Evolutionary conservation across 2,797 vertebrate species (phyloP).

Genomic region (Crocidura indochinensis): DNA sequence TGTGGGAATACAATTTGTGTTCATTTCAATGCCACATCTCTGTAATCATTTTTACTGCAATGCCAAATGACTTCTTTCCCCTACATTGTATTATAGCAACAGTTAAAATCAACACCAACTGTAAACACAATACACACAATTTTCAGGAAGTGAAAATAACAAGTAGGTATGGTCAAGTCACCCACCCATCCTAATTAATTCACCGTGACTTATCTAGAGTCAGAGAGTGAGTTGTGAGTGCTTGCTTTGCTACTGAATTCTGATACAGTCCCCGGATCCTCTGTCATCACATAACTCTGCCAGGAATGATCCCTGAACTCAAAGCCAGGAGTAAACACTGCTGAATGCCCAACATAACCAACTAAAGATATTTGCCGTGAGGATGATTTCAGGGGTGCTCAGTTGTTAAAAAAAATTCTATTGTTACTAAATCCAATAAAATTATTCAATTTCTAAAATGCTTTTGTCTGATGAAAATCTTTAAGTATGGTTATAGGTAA

Average conservation of each 20-base stretch:
- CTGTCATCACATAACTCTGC: no score
- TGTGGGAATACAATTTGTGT: constrained; percentile 53
- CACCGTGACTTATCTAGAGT: not conserved
- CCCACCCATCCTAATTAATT: not conserved
- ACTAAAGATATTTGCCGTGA: no score
- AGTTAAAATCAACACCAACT: constrained; percentile 52
- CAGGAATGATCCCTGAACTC: no score
- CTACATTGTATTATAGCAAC: not conserved
- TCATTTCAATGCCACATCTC: constrained; percentile 66
- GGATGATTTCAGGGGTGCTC: not conserved
- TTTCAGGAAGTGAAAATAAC: not conserved
- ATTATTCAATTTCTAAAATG: not conserved
- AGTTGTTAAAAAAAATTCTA: not conserved
- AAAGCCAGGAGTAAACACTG: no score
- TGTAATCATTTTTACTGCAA: constrained; percentile 61
- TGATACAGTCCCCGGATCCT: no score
- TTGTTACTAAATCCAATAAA: not conserved
- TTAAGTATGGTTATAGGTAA: not conserved
- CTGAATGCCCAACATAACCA: no score
- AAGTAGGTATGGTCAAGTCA: not conserved
- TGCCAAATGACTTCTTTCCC: not conserved
- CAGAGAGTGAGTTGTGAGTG: no score
- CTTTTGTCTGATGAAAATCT: not conserved
- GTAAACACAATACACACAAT: not conserved
- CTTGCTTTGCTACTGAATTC: no score